A percentile compares a stretch with the other conserved stretches of the same genome.
phyloP scores from a whole-genome alignment of 2,888 invertebrate genomes.

The Melanostoma scalare region DNA sequence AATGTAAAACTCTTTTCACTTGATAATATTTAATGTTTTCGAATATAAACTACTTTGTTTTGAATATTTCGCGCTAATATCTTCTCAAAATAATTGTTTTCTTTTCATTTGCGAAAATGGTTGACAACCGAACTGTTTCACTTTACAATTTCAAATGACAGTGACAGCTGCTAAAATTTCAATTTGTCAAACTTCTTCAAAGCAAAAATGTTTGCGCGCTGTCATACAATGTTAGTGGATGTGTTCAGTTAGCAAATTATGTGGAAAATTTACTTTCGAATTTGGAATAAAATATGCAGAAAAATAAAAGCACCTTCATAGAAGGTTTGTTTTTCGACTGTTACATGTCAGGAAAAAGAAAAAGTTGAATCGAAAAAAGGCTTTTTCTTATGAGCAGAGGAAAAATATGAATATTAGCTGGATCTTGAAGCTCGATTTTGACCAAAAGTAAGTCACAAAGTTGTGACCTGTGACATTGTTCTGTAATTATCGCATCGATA shows the following conservation, averaged over 20 bases:
- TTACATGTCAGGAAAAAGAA: too few relatives aligned
- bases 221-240: constrained; percentile 29
- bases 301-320: too few relatives aligned
- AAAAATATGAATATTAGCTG: too few relatives aligned
- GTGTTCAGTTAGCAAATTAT: constrained; percentile 47
- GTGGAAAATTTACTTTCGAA: neutral
- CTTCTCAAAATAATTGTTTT: neutral
- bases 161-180: neutral
- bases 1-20: neutral
- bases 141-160: constrained; percentile 44
- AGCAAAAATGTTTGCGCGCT: neutral
- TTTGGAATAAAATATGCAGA: neutral
- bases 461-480: too few relatives aligned
- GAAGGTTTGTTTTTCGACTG: too few relatives aligned
- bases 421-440: too few relatives aligned
- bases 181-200: neutral
- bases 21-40: neutral
- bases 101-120: neutral
- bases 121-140: constrained; percentile 49
- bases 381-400: too few relatives aligned
- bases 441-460: too few relatives aligned
- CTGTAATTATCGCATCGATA: too few relatives aligned
- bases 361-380: too few relatives aligned
- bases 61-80: too few relatives aligned
- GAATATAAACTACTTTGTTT: neutral